These are phyloP conservation scores for Lacerta agilis DNA, from an alignment of 2,797 vertebrate genomes.

Conservation along the genomic window DNA sequence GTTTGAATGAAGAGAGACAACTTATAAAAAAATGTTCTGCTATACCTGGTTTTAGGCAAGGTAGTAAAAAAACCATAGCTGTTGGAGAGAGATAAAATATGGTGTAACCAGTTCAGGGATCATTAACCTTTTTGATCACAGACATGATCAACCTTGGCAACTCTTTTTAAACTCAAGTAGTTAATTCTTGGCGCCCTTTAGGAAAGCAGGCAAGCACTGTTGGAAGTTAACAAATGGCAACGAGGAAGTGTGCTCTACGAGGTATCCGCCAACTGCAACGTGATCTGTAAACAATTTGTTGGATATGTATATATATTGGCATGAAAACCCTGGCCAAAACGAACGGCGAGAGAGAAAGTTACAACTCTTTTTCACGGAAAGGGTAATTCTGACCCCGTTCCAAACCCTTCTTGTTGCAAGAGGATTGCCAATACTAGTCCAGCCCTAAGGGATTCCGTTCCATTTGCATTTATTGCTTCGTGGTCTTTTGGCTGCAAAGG, in stretches of 20 bases:
- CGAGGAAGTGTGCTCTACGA: constrained; percentile 71
- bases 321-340: constrained; percentile 56
- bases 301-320: constrained; percentile 59
- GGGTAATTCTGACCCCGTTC: constrained; percentile 40
- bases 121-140: constrained; percentile 35
- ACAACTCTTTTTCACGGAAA: constrained; percentile 31
- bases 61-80: constrained; percentile 41
- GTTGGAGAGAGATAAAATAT: constrained; percentile 41
- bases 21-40: constrained; percentile 40
- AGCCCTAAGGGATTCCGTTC: constrained; percentile 48
- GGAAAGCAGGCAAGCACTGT: constrained; percentile 51
- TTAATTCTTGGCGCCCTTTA: constrained; percentile 58
- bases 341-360: constrained; percentile 25
- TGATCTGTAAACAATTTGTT: constrained; percentile 79
- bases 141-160: constrained; percentile 51
- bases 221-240: constrained; percentile 38
- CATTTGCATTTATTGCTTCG: constrained; percentile 78
- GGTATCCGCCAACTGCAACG: constrained; percentile 74
- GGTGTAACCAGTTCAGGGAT: constrained; percentile 40
- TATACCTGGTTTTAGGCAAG: constrained; percentile 38
- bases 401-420: constrained; percentile 47
- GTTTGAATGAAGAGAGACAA: constrained; percentile 36
- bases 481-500: constrained; percentile 66
- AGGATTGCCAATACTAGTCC: constrained; percentile 34
- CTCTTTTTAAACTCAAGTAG: constrained; percentile 70